Evolutionary conservation across 1,140 invertebrate genomes (phyloP), one percentile per base, ranked within the genome.

Genomic region (Adoxophyes honmai): DNA sequence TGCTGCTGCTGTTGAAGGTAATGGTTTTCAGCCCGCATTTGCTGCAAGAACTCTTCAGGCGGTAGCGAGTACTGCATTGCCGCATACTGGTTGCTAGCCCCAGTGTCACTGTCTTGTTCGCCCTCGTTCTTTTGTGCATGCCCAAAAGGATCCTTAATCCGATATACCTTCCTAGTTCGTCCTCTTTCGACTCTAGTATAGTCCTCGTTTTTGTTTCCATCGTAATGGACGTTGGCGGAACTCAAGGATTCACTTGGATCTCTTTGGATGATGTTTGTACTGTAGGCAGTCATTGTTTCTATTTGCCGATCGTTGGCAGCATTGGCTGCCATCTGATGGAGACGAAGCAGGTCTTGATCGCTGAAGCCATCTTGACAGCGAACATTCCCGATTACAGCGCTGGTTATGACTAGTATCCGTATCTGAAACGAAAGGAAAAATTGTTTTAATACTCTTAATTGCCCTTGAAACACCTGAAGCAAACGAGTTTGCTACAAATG

Each of bases 1-100:
- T 60, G 38, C 39, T 62, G 59, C 34, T 70, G 73, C 14, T 57
- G 78, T 60, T 81, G 75, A 21, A 81, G 72, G 38, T 75, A 85
- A 42, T 81, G 78, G 59, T 74, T 82, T 42, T 86, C 80, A 39
- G 71, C 73, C 62, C 79, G 82, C 63, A 88, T 71, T 58, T 88
- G 75, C 57, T 88, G 81, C 14, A 90, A 66, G 57, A 89, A 90
- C 11, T 86, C 82, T 62, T 89, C 87, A 36, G 88, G 89, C 39
- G 89, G 88, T 37, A 89, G 65, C 11, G 85, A 85, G 57, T 89
- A 90, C 66, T 87, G 81, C 60, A 88, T 70, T 16, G 84, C 75
- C 42, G 84, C 69, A 73, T 88, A 84, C 63, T 89, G 83, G 68
- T 87, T 88, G 73, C 85, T 89, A 64, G 87, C 85, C 62, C 80